Evolutionary conservation across 2,113 vertebrate species (phyloP), one percentile per base, ranked within the genome.

Genomic region (Cheilinus undulatus): DNA sequence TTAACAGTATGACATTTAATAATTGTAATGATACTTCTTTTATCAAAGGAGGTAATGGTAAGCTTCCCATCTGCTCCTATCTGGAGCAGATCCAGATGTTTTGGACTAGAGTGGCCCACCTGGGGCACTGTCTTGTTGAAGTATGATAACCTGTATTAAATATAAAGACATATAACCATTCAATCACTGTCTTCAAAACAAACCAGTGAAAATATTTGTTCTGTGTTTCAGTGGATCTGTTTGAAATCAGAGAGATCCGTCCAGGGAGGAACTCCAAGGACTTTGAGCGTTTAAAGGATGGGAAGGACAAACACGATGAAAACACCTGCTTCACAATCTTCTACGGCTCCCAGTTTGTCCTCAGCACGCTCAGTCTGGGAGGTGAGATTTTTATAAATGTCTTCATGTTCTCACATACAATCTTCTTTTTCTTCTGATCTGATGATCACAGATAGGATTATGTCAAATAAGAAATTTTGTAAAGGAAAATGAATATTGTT

Each of bases 191-290:
- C 38, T 17, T 42, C 23, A 1, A 17, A 34, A 19, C 23, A 36
- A 26, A 57, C 7, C 10, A 5, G 0, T 6, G 0, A 1, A n/a
- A 42, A 24, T 11, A 0, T 7, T 1, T 50, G 22, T 30, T 7
- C n/a, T 80, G 40, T 65, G n/a, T 94, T 94, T 54, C 67, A 99
- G 98, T 99, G 96, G 97, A 99, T 64, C 90, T 99, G 70, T 94
- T 91, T 86, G 98, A 99, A 83, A 97, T 99, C 84, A 94, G 96
- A 87, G 98, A 99, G 88, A 89, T 99, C 30, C 95, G 98, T 0
- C 93, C 92, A 0, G 97, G 98, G 23, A 97, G 95, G 80, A 97
- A 95, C 89, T 95, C 95, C 17, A 98, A 96, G 79, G 98, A 99
- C 73, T 99, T 99, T 58, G 97, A 99, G 52, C 95, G 97, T 1